Conservation (phyloP, 2,113 vertebrate genomes). For the Rhagologus leucostigma region DNA sequence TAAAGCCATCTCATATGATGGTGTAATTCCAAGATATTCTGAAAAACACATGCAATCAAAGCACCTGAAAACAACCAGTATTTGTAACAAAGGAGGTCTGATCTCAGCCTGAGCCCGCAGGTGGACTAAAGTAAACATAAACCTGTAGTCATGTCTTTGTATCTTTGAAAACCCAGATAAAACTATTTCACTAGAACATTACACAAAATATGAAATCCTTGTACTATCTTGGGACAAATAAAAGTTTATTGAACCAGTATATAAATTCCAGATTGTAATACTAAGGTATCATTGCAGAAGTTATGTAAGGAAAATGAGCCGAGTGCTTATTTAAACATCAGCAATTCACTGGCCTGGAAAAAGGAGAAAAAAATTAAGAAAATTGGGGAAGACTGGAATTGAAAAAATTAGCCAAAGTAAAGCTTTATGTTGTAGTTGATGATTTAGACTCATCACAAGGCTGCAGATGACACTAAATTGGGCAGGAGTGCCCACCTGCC, state of each 20-base stretch:
- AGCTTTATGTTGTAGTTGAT: not conserved
- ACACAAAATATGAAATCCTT: not conserved
- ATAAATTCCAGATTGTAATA: not conserved
- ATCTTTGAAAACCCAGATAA: not conserved
- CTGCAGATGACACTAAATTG: rapidly evolving
- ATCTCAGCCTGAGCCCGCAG: not conserved
- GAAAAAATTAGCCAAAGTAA: not conserved
- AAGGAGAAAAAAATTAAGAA: not conserved
- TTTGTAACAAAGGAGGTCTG: not conserved
- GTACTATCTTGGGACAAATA: not conserved
- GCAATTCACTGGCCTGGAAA: not conserved
- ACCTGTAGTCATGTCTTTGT: not conserved
- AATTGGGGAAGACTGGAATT: not conserved
- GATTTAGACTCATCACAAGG: not conserved
- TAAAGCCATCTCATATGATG: not conserved
- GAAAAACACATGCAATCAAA: not conserved
- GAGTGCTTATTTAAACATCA: not conserved
- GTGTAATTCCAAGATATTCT: not conserved
- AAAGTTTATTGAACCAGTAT: not conserved
- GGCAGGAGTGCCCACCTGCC: not conserved
- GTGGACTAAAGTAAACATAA: not conserved
- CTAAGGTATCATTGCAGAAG: not conserved
- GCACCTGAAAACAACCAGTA: not conserved
- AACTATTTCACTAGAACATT: not conserved
- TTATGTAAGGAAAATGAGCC: not conserved